Evolutionary conservation across 2,113 vertebrate genomes (phyloP), one percentile per base, ranked within the genome.

Genomic region (Cyrtonyx montezumae): DNA sequence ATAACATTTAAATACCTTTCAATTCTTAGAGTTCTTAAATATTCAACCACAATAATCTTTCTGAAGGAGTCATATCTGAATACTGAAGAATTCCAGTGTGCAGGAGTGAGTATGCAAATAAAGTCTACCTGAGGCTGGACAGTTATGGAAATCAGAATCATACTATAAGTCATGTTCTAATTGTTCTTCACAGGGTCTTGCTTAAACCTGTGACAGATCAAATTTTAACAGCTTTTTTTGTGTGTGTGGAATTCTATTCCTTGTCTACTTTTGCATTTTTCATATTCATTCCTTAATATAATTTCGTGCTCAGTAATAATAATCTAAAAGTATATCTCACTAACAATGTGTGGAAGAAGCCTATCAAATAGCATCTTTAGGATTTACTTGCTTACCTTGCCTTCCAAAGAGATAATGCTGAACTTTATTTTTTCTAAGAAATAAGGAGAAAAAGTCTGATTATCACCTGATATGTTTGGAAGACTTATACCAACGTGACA

Each of bases 1-100:
- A 91, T 86, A 96, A 77, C 84, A 93, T 95, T 97, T 95, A 97
- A 97, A 96, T 94, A 91, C 23, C 37, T 95, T 93, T 96, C 94
- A 91, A 77, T 37, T 95, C 74, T 94, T 79, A 82, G n/a, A 87
- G 25, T 16, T 4, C 62, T 95, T 88, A 92, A 92, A 81, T 40
- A 48, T 94, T 95, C 67, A 96, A 66, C 81, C 77, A 93, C 73
- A 82, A 94, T 49, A 91, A 90, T 11, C 34, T 93, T 96, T 96
- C 71, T 63, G 75, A 95, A 92, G 21, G 68, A 87, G 5, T 37
- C 51, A 84, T 83, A 73, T 13, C 32, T 93, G 91, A 95, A 96
- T 96, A 75, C 62, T 87, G 77, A 97, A 95, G 70, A 80, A 80
- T 76, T 61, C 71, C 49, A 83, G 55, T 5, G 23, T 58, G 26